Evolutionary conservation across 1,140 invertebrate genomes (phyloP), one percentile per base, ranked within the genome.

Genomic region (Aphidius ervi): DNA sequence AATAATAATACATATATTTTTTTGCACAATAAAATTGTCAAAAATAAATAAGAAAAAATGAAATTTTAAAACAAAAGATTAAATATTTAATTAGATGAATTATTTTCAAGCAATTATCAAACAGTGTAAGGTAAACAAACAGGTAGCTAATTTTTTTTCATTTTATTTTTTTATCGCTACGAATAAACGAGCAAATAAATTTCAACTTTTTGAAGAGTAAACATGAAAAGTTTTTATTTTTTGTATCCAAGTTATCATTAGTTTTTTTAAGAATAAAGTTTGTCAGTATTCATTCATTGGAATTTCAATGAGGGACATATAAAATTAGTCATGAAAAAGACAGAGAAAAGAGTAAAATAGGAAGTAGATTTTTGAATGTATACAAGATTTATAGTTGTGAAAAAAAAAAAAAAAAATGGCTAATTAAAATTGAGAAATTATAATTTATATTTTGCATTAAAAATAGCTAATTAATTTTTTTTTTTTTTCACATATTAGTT

Each of bases 91-190:
- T 31, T 3, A 31, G 23, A 3, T 23, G 42, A 16, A 56, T 46
- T 37, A 31, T 20, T 9, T 9, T 23, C 46, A 20, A 16, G 7
- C 42, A 56, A 48, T 58, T 63, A 56, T 65, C 65, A 68, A 68
- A 62, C 49, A 65, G 68, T 69, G 67, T 61, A 71, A 69, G 65
- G 68, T 67, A 70, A 70, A 71, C 70, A 71, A 71, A 71, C 70
- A 71, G 68, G 68, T 68, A 68, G 68, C 66, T 65, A 8, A 63
- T 70, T 70, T 68, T 68, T 68, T 66, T 68, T 69, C 16, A 16
- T 64, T 70, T 65, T 65, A 63, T 65, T 67, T 68, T 9, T 37
- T 10, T 8, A 23, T 10, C 31, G 9, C 4, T 52, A 9, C 49
- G 49, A 52, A 52, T 52, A 39, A 71, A 67, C 65, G 61, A 63